Conservation (phyloP, 1,140 invertebrate species). For the Cotesia glomerata region DNA sequence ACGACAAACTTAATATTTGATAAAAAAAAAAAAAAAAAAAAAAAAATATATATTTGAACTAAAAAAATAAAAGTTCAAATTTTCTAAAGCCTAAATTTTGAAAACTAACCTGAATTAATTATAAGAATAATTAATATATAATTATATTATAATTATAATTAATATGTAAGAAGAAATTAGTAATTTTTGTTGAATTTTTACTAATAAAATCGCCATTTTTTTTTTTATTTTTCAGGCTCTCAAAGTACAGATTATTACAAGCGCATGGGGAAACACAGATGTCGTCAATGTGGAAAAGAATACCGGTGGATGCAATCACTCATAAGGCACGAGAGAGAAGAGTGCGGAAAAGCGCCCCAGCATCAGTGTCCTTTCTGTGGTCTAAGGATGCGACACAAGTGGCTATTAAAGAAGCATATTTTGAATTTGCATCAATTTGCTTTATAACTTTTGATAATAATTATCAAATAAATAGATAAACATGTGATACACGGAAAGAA, state of each 20-base stretch:
- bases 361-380: constrained; percentile 54
- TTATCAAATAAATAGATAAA: too few species aligned
- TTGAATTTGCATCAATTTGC: constrained; percentile 45
- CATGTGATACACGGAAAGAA: too few species aligned
- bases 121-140: too few species aligned
- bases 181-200: neutral
- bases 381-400: constrained; percentile 53
- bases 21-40: too few species aligned
- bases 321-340: constrained; percentile 61
- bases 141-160: too few species aligned
- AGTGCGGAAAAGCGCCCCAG: constrained; percentile 60
- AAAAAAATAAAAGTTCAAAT: too few species aligned
- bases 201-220: neutral
- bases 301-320: constrained; percentile 64
- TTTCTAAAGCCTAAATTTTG: too few species aligned
- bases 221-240: constrained; percentile 10
- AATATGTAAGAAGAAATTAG: neutral
- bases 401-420: constrained; percentile 57
- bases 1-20: too few species aligned
- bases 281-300: constrained; percentile 59
- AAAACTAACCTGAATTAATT: too few species aligned
- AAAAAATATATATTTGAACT: too few species aligned
- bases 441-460: constrained; percentile 9
- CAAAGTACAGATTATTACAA: constrained; percentile 19
- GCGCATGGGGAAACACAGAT: constrained; percentile 28